These are phyloP conservation scores for Sandelia bainsii DNA, from an alignment of 2,797 vertebrate species.

Conservation along the genomic window DNA sequence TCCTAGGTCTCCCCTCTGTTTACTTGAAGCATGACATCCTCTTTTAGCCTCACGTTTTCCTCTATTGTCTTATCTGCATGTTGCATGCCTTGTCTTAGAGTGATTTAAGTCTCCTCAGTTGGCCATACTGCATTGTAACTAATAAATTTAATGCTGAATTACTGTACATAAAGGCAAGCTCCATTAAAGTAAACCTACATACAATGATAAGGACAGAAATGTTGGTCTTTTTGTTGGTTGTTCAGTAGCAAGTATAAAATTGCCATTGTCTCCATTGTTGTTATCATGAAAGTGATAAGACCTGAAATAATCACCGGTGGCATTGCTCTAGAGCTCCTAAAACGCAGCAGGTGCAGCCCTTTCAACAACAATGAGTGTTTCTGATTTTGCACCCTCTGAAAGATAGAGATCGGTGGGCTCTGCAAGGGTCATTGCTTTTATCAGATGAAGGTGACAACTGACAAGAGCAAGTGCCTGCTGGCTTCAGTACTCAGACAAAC, in stretches of 20 bases:
- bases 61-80: constrained; percentile 24
- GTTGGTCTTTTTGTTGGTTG: constrained; percentile 49
- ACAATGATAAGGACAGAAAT: constrained; percentile 6
- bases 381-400: constrained; percentile 59
- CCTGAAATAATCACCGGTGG: constrained; percentile 58
- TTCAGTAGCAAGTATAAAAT: constrained; percentile 33
- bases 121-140: constrained; percentile 13
- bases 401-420: constrained; percentile 71
- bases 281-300: constrained; percentile 58
- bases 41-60: constrained; percentile 40
- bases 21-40: constrained; percentile 24
- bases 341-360: constrained; percentile 58
- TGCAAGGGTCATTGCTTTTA: constrained; percentile 78
- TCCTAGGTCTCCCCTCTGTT: constrained; percentile 17
- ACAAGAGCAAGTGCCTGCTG: constrained; percentile 66
- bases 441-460: constrained; percentile 78
- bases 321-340: constrained; percentile 39
- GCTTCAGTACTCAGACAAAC: constrained; percentile 67
- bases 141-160: neutral
- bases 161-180: neutral
- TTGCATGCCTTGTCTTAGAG: constrained; percentile 17
- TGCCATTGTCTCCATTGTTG: constrained; percentile 43
- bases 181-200: constrained; percentile 25
- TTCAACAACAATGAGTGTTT: constrained; percentile 62
- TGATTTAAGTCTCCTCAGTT: constrained; percentile 11